Conservation (phyloP, 1,140 invertebrate species). For the Caenorhabditis tropicalis region DNA sequence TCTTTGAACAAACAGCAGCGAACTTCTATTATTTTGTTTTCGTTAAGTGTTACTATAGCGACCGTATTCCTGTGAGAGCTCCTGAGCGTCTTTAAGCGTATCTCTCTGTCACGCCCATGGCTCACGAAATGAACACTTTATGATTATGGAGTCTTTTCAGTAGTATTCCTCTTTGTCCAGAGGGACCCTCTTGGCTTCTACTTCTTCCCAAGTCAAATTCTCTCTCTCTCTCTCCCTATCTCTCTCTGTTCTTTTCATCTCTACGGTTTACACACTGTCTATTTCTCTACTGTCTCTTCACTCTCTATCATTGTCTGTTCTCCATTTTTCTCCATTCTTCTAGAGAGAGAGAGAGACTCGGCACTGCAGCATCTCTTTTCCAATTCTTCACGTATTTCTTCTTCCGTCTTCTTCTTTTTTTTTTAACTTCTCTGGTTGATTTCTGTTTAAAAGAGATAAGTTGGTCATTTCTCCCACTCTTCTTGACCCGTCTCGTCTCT, state of each 20-base stretch:
- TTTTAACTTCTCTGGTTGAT: background rate
- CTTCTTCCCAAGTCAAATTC: background rate
- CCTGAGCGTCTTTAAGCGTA: too few species aligned
- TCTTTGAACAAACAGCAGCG: too few species aligned
- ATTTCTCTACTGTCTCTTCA: background rate
- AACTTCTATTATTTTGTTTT: too few species aligned
- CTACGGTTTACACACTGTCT: background rate
- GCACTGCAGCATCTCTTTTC: background rate
- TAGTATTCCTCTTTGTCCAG: background rate
- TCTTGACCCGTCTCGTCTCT: too few species aligned
- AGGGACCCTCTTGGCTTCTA: too few species aligned
- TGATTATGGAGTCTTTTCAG: too few species aligned
- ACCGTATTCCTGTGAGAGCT: too few species aligned
- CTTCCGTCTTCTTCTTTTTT: background rate
- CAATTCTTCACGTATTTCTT: slow-evolving; percentile 18
- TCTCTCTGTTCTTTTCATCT: background rate
- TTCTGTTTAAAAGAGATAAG: background rate
- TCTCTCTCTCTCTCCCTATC: background rate
- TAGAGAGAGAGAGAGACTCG: background rate
- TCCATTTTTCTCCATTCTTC: slow-evolving; percentile 24
- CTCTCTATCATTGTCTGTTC: background rate
- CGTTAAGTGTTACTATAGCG: too few species aligned
- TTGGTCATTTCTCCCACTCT: too few species aligned
- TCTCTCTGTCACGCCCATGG: too few species aligned
- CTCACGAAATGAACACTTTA: too few species aligned